Evolutionary conservation across 2,113 vertebrate genomes (phyloP), one percentile per base, ranked within the genome.

Genomic region (Cottus gobio): DNA sequence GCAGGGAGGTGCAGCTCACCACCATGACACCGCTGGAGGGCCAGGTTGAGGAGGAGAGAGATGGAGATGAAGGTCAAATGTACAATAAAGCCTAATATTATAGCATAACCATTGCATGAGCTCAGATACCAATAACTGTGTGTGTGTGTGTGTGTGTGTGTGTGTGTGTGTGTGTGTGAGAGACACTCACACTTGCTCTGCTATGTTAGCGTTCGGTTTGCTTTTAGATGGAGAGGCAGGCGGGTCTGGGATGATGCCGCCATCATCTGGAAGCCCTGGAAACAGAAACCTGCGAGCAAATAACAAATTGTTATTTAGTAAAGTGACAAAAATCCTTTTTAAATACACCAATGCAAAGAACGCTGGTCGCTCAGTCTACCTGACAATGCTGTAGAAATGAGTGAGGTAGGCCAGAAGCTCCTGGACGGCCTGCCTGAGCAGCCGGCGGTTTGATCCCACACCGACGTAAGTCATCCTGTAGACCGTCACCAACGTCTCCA

Each of bases 401-500:
- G 90, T 95, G 85, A 99, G 95, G 92, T 97, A 99, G 78, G 97
- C 98, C 83, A 96, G 96, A 60, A 99, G 94, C 92, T 99, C 98
- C 69, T 95, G 95, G 0, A 99, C 97, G 0, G 97, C 98, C 89
- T 97, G 97, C 60, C 93, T 94, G 77, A 99, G 90, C 48, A 99
- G 87, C 2, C 97, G 93, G 22, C 96, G 95, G 87, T 97, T 98
- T n/a, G 97, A 97, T 65, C 97, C 98, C 10, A 99, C 97, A 0
- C 98, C 98, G 24, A 99, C 96, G 0, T 99, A 99, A 0, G 97
- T 99, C 97, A 99, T 99, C 84, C 98, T 95, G 79, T 98, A 99
- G 37, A 97, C 97, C 0, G 98, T 97, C 62, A 99, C 97, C 42
- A 99, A 84, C 0, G 97, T 98, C 94, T 99, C 98, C 85, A 99